phyloP scores from a whole-genome alignment of 2,888 invertebrate genomes.

The Augochlorella aurata region DNA sequence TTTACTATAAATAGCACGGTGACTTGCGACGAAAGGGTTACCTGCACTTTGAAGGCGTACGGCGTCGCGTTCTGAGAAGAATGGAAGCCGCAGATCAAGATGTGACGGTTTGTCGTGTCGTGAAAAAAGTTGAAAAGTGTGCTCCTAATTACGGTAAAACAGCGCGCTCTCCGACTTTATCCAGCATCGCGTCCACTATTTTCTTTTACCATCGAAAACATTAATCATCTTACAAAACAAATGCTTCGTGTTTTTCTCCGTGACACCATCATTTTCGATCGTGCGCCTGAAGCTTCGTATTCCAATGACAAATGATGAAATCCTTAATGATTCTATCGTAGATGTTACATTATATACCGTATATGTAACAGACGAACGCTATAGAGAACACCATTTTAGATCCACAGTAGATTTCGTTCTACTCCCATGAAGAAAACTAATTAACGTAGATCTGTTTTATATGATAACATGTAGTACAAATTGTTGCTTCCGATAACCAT shows the following conservation, averaged over 20 bases:
- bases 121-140: constrained; percentile 76
- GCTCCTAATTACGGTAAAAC: constrained; percentile 79
- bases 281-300: constrained; percentile 43
- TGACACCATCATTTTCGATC: constrained; percentile 24
- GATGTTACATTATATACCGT: constrained; percentile 18
- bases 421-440: constrained; percentile 23
- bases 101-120: constrained; percentile 63
- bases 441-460: constrained; percentile 11
- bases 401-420: constrained; percentile 14
- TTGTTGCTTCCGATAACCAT: constrained; percentile 29
- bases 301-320: constrained; percentile 50
- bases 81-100: constrained; percentile 52
- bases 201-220: constrained; percentile 67
- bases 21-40: constrained; percentile 19
- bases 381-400: constrained; percentile 41
- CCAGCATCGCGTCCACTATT: constrained; percentile 75
- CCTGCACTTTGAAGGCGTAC: constrained; percentile 29
- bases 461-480: constrained; percentile 36
- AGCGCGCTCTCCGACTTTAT: constrained; percentile 72
- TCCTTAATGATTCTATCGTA: constrained; percentile 59
- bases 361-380: constrained; percentile 33
- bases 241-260: constrained; percentile 50
- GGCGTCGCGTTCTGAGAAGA: constrained; percentile 21
- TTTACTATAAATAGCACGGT: background rate
- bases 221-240: constrained; percentile 74